These are phyloP conservation scores for Xiphophorus couchianus DNA, from an alignment of 2,113 vertebrate genomes.

Conservation along the genomic window DNA sequence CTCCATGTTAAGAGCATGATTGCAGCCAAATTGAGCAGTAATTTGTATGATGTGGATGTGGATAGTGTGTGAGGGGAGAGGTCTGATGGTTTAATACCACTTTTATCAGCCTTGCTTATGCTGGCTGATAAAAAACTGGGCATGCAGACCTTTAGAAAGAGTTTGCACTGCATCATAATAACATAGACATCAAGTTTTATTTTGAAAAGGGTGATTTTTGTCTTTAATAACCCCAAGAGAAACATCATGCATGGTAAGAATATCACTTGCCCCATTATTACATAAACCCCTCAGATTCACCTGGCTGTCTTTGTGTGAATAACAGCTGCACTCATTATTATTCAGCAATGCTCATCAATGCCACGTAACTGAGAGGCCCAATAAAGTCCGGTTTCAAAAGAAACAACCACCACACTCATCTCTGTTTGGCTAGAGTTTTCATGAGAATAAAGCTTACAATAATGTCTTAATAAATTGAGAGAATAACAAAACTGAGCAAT, in stretches of 20 bases:
- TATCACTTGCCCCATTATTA: constrained; percentile 68
- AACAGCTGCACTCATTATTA: constrained; percentile 75
- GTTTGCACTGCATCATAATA: constrained; percentile 50
- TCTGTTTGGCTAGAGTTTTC: neutral
- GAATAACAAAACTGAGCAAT: neutral
- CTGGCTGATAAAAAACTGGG: constrained; percentile 10
- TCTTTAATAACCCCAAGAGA: constrained; percentile 61
- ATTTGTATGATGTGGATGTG: constrained; percentile 77
- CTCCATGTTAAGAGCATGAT: constrained; percentile 80
- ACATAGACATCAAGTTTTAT: constrained; percentile 31
- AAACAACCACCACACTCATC: neutral
- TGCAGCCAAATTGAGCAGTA: constrained; percentile 79
- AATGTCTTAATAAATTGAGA: neutral
- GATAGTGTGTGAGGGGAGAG: constrained; percentile 63
- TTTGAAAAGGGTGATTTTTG: constrained; percentile 41
- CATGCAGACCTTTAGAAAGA: constrained; percentile 24
- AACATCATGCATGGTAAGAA: constrained; percentile 75
- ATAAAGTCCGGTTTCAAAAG: constrained; percentile 32
- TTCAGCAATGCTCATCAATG: constrained; percentile 66
- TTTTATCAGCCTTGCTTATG: constrained; percentile 72
- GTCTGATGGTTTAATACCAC: constrained; percentile 72
- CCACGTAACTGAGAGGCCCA: constrained; percentile 51
- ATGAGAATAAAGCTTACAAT: neutral
- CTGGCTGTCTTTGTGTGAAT: constrained; percentile 58
- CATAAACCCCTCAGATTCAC: constrained; percentile 70